Percentiles rank a stretch among this genome's conserved stretches.
Evolutionary conservation across 1,140 invertebrate species (phyloP).

Genomic region (Platorchestia sp.): DNA sequence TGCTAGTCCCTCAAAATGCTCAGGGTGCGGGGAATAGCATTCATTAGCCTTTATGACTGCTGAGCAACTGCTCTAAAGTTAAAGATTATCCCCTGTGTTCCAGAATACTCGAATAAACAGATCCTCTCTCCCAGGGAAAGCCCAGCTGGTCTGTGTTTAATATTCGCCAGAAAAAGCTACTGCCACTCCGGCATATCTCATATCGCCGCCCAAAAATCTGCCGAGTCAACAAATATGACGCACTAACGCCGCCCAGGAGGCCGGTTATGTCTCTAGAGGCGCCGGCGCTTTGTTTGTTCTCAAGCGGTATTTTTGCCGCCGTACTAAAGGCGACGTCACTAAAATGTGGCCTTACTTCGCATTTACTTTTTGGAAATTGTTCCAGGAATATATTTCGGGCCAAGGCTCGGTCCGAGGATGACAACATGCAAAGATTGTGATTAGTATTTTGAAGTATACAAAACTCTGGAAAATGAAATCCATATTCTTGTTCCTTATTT

Average conservation of each 20-base stretch:
- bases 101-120: not conserved
- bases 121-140: not conserved
- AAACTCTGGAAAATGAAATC: too few relatives aligned
- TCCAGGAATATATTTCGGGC: not conserved
- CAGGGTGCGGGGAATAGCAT: not conserved
- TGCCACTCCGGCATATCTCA: not conserved
- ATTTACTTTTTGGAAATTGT: not conserved
- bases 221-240: constrained; percentile 6
- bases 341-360: not conserved
- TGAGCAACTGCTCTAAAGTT: not conserved
- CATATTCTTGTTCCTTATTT: too few relatives aligned
- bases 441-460: too few relatives aligned
- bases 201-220: not conserved
- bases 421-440: not conserved
- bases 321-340: not conserved
- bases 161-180: not conserved
- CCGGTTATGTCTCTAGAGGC: constrained; percentile 5
- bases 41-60: not conserved
- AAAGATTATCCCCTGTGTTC: not conserved
- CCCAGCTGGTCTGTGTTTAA: not conserved
- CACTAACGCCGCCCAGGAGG: not conserved
- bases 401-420: not conserved
- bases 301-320: not conserved
- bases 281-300: not conserved
- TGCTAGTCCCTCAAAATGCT: not conserved